phyloP scores from a whole-genome alignment of 2,888 invertebrate genomes.

The Aproaerema taeniolella region DNA sequence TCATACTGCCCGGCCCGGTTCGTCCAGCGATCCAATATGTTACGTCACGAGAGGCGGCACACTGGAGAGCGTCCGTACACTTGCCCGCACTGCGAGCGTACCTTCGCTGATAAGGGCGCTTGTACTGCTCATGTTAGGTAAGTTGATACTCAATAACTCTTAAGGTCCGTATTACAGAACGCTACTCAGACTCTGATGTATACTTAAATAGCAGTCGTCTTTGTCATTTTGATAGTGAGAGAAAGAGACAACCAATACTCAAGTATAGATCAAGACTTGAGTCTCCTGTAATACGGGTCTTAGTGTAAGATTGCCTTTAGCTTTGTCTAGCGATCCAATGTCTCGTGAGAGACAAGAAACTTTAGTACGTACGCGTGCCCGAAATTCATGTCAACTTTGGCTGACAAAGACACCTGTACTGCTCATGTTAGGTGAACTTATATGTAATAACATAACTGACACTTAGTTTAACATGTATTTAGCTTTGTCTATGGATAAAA shows the following conservation, averaged over 20 bases:
- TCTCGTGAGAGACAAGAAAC: slow-evolving; percentile 77
- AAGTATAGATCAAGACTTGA: too few relatives aligned
- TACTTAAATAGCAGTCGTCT: too few relatives aligned
- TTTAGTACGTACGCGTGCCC: slow-evolving; percentile 75
- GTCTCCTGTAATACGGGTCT: too few relatives aligned
- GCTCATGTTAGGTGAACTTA: slow-evolving; percentile 65
- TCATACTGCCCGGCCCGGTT: slow-evolving; percentile 78
- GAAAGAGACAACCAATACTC: too few relatives aligned
- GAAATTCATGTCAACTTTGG: slow-evolving; percentile 71
- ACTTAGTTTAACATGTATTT: too few relatives aligned
- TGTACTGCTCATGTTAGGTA: slow-evolving; percentile 71
- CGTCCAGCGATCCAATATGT: slow-evolving; percentile 77
- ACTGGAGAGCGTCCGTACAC: slow-evolving; percentile 77
- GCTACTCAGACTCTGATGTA: too few relatives aligned
- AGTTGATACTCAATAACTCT: too few relatives aligned
- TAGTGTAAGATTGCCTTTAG: too few relatives aligned
- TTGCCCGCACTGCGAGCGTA: slow-evolving; percentile 70
- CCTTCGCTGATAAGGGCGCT: slow-evolving; percentile 78
- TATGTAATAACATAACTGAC: too few relatives aligned
- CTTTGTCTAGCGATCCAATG: slow-evolving; percentile 78
- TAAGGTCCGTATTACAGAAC: too few relatives aligned
- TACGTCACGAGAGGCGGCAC: slow-evolving; percentile 75
- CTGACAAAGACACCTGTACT: slow-evolving; percentile 77
- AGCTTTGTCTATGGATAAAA: slow-evolving; percentile 78
- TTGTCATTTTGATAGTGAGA: too few relatives aligned